Conservation (phyloP, 2,888 invertebrate species). For the Patella pellucida region DNA sequence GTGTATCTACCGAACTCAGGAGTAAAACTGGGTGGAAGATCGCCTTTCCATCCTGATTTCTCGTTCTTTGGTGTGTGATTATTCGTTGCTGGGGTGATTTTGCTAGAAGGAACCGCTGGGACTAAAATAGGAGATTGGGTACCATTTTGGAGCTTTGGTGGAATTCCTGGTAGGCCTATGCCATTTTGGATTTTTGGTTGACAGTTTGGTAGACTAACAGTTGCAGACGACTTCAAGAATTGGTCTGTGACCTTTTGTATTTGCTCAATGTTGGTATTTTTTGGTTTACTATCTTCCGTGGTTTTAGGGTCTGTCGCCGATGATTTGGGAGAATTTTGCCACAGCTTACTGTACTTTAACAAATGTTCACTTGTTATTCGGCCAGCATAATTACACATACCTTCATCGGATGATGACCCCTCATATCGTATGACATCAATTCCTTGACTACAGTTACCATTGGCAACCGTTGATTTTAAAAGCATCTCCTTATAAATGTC, state of each 20-base stretch:
- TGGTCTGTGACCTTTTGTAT: constrained; percentile 51
- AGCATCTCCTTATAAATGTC: constrained; percentile 7
- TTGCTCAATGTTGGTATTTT: constrained; percentile 26
- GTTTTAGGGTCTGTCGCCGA: constrained; percentile 13
- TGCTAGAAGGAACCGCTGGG: neutral
- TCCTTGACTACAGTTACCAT: constrained; percentile 1
- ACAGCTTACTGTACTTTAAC: constrained; percentile 6
- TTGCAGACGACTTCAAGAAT: constrained; percentile 31
- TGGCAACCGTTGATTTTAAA: neutral
- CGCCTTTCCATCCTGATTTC: neutral
- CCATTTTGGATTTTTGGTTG: neutral
- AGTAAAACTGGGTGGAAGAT: constrained; percentile 40
- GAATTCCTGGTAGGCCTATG: neutral
- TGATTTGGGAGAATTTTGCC: constrained; percentile 4
- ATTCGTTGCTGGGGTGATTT: constrained; percentile 8
- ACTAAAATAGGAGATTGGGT: neutral
- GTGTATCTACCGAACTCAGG: constrained; percentile 59
- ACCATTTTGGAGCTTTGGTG: neutral
- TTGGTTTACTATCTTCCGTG: constrained; percentile 1
- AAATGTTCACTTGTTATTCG: neutral
- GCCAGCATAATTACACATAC: neutral
- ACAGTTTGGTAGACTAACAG: neutral
- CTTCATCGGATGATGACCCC: neutral
- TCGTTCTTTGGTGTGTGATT: neutral
- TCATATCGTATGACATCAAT: neutral